Base-by-base conservation (phyloP, 2,113 vertebrate species). In the Leucopternis melanops region DNA sequence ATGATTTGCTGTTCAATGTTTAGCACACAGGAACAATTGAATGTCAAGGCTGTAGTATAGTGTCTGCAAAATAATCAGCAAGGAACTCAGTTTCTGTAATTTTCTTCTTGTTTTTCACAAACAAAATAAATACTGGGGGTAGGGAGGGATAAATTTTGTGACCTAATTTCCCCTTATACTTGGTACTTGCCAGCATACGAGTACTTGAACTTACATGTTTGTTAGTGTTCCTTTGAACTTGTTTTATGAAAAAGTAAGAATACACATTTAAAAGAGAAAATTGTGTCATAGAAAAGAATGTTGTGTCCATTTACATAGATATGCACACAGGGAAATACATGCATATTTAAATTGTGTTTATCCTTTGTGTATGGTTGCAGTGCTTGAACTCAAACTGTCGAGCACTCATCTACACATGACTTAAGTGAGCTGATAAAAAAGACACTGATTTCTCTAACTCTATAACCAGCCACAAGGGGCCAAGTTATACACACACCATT, bases 361-460 rank as follows among this genome's bases (percentile, higher is more conserved):
- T 81, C 5, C 9, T 44, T 20, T 42, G 3, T 61, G 5, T 57
- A 0, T 16, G n/a, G 5, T 44, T 34, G 9, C 44, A 49, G 21
- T 38, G 22, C 18, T 90, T 72, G 32, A 49, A 54, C 19, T 86
- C 26, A 52, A 58, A 42, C 29, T 61, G 34, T 67, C 4, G 1
- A 54, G 31, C 3, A 4, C 20, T 36, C 9, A 25, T 27, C 27
- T 83, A 59, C 11, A 12, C 0, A 0, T 40, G 23, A 66, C 4
- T 55, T 23, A 38, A 79, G 23, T 61, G 31, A 86, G 22, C 17
- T 72, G 34, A 16, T 65, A 16, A 3, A 31, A 38, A 81, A 72
- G 9, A 49, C 11, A 8, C 6, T 9, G 50, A 50, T 82, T 77
- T 94, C 40, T 66, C 20, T 9, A 40, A n/a, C 22, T 62, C 57